Conservation (phyloP, 2,113 vertebrate species). For the Orcinus orca region DNA sequence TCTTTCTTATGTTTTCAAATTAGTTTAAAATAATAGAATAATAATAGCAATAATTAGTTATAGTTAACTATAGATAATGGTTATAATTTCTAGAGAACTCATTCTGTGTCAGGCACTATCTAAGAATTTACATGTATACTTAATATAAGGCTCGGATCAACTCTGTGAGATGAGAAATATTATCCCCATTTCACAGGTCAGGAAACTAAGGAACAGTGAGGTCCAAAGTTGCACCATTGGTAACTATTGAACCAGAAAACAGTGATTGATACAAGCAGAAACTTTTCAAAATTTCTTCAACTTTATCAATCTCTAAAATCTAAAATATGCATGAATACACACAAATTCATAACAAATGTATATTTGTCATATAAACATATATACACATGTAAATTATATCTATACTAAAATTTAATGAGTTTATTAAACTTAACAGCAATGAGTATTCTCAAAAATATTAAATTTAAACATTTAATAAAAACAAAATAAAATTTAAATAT, state of each 20-base stretch:
- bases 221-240: neutral
- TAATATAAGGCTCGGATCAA: neutral
- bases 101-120: neutral
- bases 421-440: neutral
- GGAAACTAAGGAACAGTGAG: neutral
- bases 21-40: neutral
- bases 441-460: neutral
- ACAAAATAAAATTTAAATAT: neutral
- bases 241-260: neutral
- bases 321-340: neutral
- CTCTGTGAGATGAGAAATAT: neutral
- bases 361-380: neutral
- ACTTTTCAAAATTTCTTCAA: neutral
- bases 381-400: neutral
- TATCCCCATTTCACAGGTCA: neutral
- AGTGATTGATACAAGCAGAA: neutral
- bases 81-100: neutral
- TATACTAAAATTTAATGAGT: neutral
- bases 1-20: neutral
- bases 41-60: neutral
- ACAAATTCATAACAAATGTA: neutral
- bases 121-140: neutral
- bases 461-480: neutral
- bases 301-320: neutral
- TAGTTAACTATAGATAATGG: neutral